A percentile compares a stretch with the other conserved stretches of the same genome.
These are phyloP conservation scores for Gallinago nigripennis DNA, from an alignment of 2,797 vertebrate genomes.

Conservation along the genomic window DNA sequence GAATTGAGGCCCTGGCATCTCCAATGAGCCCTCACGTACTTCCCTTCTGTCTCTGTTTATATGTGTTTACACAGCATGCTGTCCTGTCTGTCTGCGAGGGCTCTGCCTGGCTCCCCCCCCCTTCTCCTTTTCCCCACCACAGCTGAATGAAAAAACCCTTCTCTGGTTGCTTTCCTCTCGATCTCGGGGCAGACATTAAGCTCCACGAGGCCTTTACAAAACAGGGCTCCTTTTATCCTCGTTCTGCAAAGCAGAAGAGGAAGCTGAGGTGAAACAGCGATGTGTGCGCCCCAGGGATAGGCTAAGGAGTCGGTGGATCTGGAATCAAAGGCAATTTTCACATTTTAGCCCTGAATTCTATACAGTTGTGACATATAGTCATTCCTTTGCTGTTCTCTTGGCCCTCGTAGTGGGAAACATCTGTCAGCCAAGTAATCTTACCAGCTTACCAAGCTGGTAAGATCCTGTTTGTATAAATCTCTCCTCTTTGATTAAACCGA, in stretches of 20 bases:
- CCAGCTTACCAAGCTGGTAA: neutral
- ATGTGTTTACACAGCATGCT: neutral
- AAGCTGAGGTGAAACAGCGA: neutral
- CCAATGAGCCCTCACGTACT: neutral
- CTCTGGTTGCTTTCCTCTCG: neutral
- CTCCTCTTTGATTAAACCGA: neutral
- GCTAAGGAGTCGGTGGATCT: neutral
- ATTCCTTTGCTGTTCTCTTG: neutral
- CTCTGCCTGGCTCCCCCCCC: neutral
- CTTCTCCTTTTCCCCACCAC: neutral
- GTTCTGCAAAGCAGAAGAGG: neutral
- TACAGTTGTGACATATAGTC: neutral
- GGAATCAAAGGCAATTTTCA: neutral
- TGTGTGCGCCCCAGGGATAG: neutral
- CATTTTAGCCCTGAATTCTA: neutral
- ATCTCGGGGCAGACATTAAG: neutral
- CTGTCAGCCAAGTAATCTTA: neutral
- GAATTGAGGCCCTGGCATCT: neutral
- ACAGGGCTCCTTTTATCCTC: neutral
- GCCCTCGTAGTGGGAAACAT: neutral
- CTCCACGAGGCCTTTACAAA: neutral
- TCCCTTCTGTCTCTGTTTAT: conserved; percentile 1
- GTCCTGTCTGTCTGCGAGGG: neutral
- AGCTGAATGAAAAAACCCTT: neutral
- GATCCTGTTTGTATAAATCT: neutral